A percentile compares a stretch with the other conserved stretches of the same genome.
Evolutionary conservation across 2,888 invertebrate genomes (phyloP).

Genomic region (Cephus sareptanus): DNA sequence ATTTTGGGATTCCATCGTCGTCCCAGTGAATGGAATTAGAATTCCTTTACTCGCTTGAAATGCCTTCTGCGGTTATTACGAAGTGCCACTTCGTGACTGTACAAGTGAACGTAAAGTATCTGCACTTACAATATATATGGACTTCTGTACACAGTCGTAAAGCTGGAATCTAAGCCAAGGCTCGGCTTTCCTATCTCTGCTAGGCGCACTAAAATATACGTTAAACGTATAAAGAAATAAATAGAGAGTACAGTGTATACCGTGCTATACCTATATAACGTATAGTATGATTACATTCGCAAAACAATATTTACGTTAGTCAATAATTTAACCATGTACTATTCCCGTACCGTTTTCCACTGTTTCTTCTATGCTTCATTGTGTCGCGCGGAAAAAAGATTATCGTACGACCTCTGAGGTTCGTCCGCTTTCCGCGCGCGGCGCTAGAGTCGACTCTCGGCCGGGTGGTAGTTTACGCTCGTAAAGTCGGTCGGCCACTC

Average conservation of each 20-base stretch:
- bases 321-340: background rate
- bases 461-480: background rate
- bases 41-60: constrained; percentile 33
- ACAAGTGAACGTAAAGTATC: background rate
- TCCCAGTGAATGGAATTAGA: constrained; percentile 38
- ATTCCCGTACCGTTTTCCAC: background rate
- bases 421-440: background rate
- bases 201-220: background rate
- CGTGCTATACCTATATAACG: background rate
- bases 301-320: background rate
- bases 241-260: background rate
- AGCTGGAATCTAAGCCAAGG: constrained; percentile 55
- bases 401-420: background rate
- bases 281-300: background rate
- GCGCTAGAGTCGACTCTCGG: background rate
- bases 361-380: background rate
- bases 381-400: background rate
- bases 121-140: background rate
- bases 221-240: background rate
- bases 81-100: constrained; percentile 26
- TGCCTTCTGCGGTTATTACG: constrained; percentile 38
- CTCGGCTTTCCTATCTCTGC: constrained; percentile 26
- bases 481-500: background rate
- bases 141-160: constrained; percentile 11
- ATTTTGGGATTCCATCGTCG: constrained; percentile 40